A percentile compares a stretch with the other conserved stretches of the same genome.
These are phyloP conservation scores for Anguilla pacifica DNA, from an alignment of 2,797 vertebrate species.

Conservation along the genomic window DNA sequence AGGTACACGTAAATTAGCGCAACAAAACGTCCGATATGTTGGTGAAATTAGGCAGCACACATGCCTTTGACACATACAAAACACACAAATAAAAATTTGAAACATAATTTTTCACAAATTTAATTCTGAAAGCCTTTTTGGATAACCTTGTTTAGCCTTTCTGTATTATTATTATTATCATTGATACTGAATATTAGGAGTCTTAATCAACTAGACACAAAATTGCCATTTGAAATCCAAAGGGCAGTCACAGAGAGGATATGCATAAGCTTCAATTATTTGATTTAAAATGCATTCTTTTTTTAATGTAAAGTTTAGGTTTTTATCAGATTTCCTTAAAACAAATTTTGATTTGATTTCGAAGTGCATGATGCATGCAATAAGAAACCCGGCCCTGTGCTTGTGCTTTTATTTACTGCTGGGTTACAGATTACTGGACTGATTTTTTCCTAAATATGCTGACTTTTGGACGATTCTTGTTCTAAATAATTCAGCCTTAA, in stretches of 20 bases:
- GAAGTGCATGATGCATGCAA: not conserved
- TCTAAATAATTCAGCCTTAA: not conserved
- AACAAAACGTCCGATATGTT: not conserved
- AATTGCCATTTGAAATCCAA: not conserved
- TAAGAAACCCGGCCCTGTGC: not conserved
- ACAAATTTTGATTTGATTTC: not conserved
- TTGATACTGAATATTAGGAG: too few relatives aligned
- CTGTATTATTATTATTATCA: too few relatives aligned
- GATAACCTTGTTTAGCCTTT: not conserved
- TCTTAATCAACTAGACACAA: not conserved
- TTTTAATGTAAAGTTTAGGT: not conserved
- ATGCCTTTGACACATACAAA: not conserved
- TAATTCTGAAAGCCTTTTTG: not conserved
- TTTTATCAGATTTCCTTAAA: not conserved
- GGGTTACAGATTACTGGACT: not conserved
- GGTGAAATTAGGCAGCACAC: not conserved
- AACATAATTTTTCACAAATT: not conserved
- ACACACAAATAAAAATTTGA: not conserved
- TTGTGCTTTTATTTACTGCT: not conserved
- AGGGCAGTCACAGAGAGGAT: not conserved
- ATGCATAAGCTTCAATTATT: not conserved
- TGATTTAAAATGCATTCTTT: too few relatives aligned
- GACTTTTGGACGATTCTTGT: not conserved
- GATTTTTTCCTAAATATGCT: not conserved
- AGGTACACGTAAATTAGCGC: not conserved